Conservation (phyloP, 2,797 vertebrate genomes). For the Ataeniobius toweri region DNA sequence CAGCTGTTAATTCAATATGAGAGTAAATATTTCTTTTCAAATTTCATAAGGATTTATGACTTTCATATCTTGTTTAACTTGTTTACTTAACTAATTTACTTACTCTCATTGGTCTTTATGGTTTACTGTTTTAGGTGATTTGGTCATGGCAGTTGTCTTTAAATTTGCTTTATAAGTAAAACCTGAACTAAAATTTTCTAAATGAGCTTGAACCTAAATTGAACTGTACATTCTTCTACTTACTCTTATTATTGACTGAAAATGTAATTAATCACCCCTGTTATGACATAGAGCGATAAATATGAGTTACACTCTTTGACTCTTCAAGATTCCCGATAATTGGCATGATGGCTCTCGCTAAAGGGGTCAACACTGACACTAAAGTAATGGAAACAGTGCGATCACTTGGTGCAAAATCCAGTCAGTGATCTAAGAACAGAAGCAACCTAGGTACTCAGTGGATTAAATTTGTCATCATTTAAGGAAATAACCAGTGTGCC, state of each 20-base stretch:
- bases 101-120: not conserved
- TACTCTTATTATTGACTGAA: conserved; percentile 15
- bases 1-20: no score
- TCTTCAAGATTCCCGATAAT: conserved; percentile 34
- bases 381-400: conserved; percentile 57
- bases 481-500: conserved; percentile 64
- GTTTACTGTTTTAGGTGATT: not conserved
- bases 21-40: no score
- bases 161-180: not conserved
- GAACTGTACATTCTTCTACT: conserved; percentile 20
- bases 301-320: conserved; percentile 31
- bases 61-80: not conserved
- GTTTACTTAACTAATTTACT: not conserved
- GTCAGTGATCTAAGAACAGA: conserved; percentile 55
- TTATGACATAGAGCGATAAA: conserved; percentile 52
- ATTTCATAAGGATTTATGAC: no score
- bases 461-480: conserved; percentile 67
- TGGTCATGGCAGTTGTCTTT: not conserved
- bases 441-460: conserved; percentile 64
- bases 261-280: conserved; percentile 44
- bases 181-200: not conserved
- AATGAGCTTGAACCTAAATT: no score
- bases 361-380: conserved; percentile 41
- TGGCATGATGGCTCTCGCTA: conserved; percentile 31
- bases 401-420: conserved; percentile 34